Conservation (phyloP, 2,888 invertebrate genomes). For the Myathropa florea region DNA sequence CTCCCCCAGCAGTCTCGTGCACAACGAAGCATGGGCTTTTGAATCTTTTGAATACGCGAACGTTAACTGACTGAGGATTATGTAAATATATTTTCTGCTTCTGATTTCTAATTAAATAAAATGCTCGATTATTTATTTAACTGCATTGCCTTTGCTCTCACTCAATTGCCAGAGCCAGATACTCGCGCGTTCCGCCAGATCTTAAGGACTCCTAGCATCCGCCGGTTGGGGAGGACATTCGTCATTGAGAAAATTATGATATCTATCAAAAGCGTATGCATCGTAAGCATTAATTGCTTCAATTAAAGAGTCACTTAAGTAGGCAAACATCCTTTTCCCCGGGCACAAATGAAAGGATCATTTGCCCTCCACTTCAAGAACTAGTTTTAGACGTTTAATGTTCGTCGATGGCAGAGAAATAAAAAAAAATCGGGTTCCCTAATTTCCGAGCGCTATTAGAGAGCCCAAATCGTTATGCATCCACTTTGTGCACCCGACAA, state of each 20-base stretch:
- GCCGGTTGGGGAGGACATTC: not conserved
- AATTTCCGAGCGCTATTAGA: slow-evolving; percentile 29
- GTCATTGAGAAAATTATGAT: not conserved
- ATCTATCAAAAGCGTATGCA: slow-evolving; percentile 1
- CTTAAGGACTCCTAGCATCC: not conserved
- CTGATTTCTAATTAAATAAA: slow-evolving; percentile 72
- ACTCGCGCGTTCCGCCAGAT: not conserved
- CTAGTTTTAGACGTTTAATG: not conserved
- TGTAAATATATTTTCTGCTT: slow-evolving; percentile 70
- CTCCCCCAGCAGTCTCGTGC: not conserved
- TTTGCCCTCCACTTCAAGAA: not conserved
- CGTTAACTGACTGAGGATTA: slow-evolving; percentile 67
- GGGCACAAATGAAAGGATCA: not conserved
- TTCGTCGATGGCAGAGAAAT: not conserved
- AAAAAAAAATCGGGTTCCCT: not conserved
- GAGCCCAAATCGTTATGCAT: not conserved
- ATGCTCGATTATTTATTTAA: slow-evolving; percentile 71
- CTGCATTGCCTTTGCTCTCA: slow-evolving; percentile 15
- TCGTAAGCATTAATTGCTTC: slow-evolving; percentile 20
- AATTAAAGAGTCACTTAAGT: slow-evolving; percentile 8
- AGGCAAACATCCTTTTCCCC: not conserved
- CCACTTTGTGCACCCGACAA: slow-evolving; percentile 9
- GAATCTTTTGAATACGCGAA: slow-evolving; percentile 39
- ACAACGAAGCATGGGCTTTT: slow-evolving; percentile 3
- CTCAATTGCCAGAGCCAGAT: slow-evolving; percentile 1